Evolutionary conservation across 2,888 invertebrate species (phyloP).

Genomic region (Fissipunctia ypsillon): DNA sequence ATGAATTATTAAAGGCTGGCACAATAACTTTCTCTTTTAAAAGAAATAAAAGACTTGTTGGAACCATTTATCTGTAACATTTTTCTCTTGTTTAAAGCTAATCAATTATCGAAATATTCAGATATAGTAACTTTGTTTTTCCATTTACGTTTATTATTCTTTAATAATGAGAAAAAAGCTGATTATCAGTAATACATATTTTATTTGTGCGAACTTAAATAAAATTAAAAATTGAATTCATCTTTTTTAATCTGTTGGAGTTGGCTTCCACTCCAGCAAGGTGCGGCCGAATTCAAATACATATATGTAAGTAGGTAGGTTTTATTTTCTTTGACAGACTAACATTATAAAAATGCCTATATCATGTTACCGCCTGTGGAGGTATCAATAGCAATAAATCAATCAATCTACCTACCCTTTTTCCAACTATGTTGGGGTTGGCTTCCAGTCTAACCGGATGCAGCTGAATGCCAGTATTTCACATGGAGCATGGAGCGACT

Average conservation of each 20-base stretch:
- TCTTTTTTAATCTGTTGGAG: background rate
- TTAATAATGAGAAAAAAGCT: background rate
- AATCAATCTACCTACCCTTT: too few species aligned
- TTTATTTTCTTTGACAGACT: background rate
- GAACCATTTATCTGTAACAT: conserved; percentile 31
- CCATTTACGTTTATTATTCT: background rate
- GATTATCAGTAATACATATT: background rate
- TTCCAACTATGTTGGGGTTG: too few species aligned
- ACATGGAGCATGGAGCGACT: too few species aligned
- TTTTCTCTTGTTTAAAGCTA: conserved; percentile 38
- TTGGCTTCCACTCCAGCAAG: background rate
- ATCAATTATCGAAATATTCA: conserved; percentile 19
- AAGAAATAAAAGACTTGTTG: conserved; percentile 47
- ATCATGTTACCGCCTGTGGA: conserved; percentile 1
- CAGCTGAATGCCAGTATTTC: too few species aligned
- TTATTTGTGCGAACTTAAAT: background rate
- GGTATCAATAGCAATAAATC: conserved; percentile 9
- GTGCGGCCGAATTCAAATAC: background rate
- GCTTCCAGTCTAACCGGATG: too few species aligned
- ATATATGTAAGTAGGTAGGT: background rate
- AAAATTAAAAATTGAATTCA: too few species aligned
- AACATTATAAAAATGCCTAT: background rate
- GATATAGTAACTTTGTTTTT: conserved; percentile 10
- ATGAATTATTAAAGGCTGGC: conserved; percentile 58
- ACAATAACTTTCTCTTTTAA: conserved; percentile 59